phyloP scores from a whole-genome alignment of 1,140 invertebrate genomes.

The Dreissena rostriformis region DNA sequence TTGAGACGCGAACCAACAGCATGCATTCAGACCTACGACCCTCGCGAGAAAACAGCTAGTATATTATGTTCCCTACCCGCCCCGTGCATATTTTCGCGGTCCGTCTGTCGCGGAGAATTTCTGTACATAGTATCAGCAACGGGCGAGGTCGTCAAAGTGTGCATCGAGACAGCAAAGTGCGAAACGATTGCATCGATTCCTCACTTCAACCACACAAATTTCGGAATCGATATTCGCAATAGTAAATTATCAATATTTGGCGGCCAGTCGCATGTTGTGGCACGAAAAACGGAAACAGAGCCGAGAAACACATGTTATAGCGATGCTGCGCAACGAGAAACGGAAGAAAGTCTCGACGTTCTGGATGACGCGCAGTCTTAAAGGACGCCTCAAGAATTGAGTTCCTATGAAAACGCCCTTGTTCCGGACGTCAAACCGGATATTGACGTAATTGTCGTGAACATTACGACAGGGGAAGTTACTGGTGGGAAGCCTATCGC shows the following conservation, averaged over 20 bases:
- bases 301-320: background rate
- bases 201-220: background rate
- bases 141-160: slow-evolving; percentile 34
- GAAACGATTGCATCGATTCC: slow-evolving; percentile 20
- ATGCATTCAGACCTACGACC: slow-evolving; percentile 32
- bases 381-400: too few relatives aligned
- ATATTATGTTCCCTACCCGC: slow-evolving; percentile 15
- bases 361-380: background rate
- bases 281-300: background rate
- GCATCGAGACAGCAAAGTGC: background rate
- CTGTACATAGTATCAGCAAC: slow-evolving; percentile 22
- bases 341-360: background rate
- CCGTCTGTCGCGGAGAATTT: slow-evolving; percentile 2
- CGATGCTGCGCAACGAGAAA: background rate
- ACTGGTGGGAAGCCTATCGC: background rate
- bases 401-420: too few relatives aligned
- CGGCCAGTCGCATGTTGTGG: background rate
- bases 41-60: background rate
- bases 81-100: slow-evolving; percentile 16
- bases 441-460: background rate
- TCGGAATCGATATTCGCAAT: slow-evolving; percentile 17
- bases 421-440: too few relatives aligned
- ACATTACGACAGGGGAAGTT: slow-evolving; percentile 6
- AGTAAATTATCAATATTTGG: slow-evolving; percentile 29
- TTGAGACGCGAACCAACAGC: slow-evolving; percentile 3